Conservation (phyloP, 1,140 invertebrate genomes). For the Helicorthomorpha holstii region DNA sequence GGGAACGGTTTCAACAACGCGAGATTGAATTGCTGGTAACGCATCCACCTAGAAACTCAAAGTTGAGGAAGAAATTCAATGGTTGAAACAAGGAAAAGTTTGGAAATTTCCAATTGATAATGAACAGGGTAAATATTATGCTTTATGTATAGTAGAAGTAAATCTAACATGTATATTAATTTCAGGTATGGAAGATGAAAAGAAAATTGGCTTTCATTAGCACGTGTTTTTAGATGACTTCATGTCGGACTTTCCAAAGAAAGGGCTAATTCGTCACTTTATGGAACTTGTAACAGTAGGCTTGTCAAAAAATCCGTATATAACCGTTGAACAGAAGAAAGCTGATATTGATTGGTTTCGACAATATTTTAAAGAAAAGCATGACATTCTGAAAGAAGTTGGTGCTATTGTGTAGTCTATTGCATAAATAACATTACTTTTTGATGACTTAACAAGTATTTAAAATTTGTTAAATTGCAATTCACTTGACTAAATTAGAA, state of each 20-base stretch:
- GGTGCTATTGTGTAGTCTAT: slow-evolving; percentile 26
- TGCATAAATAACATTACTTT: too few relatives aligned
- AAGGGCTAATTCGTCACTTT: slow-evolving; percentile 80
- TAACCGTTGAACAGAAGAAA: slow-evolving; percentile 69
- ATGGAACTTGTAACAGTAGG: slow-evolving; percentile 91
- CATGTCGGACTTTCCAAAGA: slow-evolving; percentile 68
- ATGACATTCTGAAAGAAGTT: slow-evolving; percentile 47
- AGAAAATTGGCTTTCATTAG: slow-evolving; percentile 63
- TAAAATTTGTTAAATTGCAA: too few relatives aligned
- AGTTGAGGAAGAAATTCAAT: slow-evolving; percentile 81
- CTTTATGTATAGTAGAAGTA: slow-evolving; percentile 2
- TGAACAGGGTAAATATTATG: slow-evolving; percentile 58
- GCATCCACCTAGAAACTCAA: slow-evolving; percentile 62
- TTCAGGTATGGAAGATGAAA: slow-evolving; percentile 58
- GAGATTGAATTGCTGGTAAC: slow-evolving; percentile 43
- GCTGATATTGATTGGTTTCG: slow-evolving; percentile 86
- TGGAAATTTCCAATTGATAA: slow-evolving; percentile 98
- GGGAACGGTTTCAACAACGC: slow-evolving; percentile 42
- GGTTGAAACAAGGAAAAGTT: slow-evolving; percentile 85
- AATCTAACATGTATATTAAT: slow-evolving; percentile 12
- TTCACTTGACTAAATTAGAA: too few relatives aligned
- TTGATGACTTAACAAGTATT: too few relatives aligned
- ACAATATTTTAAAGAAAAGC: slow-evolving; percentile 73
- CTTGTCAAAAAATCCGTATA: slow-evolving; percentile 84
- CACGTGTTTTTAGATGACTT: slow-evolving; percentile 84